Conservation (phyloP, 1,140 invertebrate genomes). For the Palaemon carinicauda region DNA sequence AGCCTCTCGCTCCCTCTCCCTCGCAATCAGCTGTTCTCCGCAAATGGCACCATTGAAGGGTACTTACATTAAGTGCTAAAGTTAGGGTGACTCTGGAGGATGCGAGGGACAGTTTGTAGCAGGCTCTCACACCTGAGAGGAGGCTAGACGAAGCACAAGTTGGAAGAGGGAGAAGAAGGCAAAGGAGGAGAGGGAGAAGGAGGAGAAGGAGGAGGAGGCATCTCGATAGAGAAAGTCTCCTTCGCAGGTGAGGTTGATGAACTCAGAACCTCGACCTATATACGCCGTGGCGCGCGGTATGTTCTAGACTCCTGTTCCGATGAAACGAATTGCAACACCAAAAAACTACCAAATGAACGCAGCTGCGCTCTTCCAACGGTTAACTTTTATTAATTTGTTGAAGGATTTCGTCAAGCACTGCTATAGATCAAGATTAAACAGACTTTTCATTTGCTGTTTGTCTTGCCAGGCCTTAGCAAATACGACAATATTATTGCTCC, state of each 20-base stretch:
- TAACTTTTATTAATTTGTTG: background rate
- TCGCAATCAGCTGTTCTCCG: background rate
- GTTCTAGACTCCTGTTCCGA: conserved; percentile 10
- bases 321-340: conserved; percentile 22
- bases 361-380: background rate
- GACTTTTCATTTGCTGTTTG: too few species aligned
- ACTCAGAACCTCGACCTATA: conserved; percentile 47
- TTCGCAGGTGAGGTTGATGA: conserved; percentile 34
- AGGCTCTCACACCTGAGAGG: background rate
- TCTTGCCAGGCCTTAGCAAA: too few species aligned
- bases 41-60: too few species aligned
- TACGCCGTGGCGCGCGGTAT: conserved; percentile 31
- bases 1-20: background rate
- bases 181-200: background rate
- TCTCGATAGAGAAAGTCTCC: conserved; percentile 39
- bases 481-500: too few species aligned
- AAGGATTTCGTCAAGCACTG: background rate
- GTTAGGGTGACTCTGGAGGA: too few species aligned
- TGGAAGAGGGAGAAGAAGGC: background rate
- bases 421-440: background rate
- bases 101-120: background rate
- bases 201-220: conserved; percentile 11
- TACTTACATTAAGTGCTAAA: too few species aligned
- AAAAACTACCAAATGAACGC: background rate
- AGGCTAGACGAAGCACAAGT: background rate